Percentiles rank a stretch among this genome's conserved stretches.
These are phyloP conservation scores for Montipora capricornis DNA, from an alignment of 64 coral and sea anemone species.

Conservation along the genomic window DNA sequence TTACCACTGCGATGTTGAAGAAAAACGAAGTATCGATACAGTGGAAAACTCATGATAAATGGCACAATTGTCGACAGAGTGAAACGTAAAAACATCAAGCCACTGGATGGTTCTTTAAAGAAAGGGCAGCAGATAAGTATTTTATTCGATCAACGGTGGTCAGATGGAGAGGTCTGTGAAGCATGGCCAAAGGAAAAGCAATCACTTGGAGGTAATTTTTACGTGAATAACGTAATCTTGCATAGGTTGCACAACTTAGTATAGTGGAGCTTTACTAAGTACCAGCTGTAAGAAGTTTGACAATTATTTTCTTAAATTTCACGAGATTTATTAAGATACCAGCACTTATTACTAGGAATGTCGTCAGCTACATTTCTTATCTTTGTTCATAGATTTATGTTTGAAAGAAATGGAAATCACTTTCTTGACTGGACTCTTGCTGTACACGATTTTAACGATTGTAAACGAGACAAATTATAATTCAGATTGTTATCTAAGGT, in stretches of 20 bases:
- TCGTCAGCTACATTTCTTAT: too few relatives aligned
- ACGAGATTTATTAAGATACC: too few relatives aligned
- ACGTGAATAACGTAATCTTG: neutral
- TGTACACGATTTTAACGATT: too few relatives aligned
- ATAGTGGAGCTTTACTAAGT: neutral
- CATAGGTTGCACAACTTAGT: neutral
- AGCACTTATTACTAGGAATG: too few relatives aligned
- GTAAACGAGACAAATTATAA: too few relatives aligned
- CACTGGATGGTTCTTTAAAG: neutral
- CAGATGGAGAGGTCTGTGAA: neutral
- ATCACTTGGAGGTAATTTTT: neutral
- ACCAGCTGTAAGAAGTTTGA: slow-evolving; percentile 3
- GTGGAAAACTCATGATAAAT: slow-evolving; percentile 4
- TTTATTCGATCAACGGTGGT: neutral
- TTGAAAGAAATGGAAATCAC: too few relatives aligned
- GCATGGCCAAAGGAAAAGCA: slow-evolving; percentile 7
- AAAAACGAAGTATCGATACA: neutral
- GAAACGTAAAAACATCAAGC: neutral
- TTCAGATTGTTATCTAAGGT: too few relatives aligned
- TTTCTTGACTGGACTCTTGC: too few relatives aligned
- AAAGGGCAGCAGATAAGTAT: neutral
- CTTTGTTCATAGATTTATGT: too few relatives aligned
- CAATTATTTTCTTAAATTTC: neutral
- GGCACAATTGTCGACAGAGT: slow-evolving; percentile 6
- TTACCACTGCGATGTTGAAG: neutral